Evolutionary conservation across 2,888 invertebrate species (phyloP), one percentile per base, ranked within the genome.

Genomic region (Athalia circularis): DNA sequence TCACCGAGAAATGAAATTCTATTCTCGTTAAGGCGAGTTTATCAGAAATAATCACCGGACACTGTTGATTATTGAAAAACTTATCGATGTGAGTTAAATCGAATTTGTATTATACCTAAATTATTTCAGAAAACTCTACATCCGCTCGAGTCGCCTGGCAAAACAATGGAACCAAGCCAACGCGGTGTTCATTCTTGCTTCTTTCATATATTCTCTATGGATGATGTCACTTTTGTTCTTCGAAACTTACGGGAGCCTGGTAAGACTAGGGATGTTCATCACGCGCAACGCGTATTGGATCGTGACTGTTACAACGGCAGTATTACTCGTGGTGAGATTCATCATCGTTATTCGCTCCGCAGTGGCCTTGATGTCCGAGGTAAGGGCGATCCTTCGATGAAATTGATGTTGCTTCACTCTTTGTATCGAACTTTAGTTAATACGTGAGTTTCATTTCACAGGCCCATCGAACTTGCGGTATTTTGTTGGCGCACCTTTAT

Each of bases 161-260:
- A 50, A 47, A 48, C 5, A 65, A 11, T 65, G 65, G 65, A 65
- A 65, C 65, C 65, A 13, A 13, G n/a, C 15, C 7, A 50, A 65
- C 13, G 65, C 48, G 15, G 13, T 13, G 47, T 45, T 7, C 48
- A 65, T 50, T 15, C 48, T 65, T 4, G 15, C 13, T 7, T 1
- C 3, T 6, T 5, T 9, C 15, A 11, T 48, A 47, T 47, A 13
- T 65, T 47, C 15, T 13, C 47, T 43, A 1, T 65, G 47, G n/a
- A 7, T 4, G 15, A 13, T 65, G 4, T n/a, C 13, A 6, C 0
- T 48, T 1, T 4, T 13, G 5, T 7, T 48, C 50, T 47, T 48
- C 65, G 0, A 5, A 8, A 48, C 48, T 3, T 48, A 65, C 13
- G 7, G 8, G n/a, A 3, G n/a, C 0, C 65, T 65, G 50, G 7